Base-by-base conservation (phyloP, 2,797 vertebrate genomes). In the Pipistrellus pygmaeus region DNA sequence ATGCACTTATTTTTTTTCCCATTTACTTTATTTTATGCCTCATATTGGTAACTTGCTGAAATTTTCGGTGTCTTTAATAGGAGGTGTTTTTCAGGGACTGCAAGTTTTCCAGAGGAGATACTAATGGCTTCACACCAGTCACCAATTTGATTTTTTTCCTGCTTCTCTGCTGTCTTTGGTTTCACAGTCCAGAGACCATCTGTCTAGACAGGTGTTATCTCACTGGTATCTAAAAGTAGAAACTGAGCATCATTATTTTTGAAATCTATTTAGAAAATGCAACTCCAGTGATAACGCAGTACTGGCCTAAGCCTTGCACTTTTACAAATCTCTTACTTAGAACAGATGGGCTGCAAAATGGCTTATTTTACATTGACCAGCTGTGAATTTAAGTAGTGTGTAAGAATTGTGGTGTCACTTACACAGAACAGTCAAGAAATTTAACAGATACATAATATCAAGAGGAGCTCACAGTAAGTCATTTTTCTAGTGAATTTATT, bases 261-360 rank as follows among this genome's bases (percentile, higher is more conserved):
- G 95, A 97, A 93, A 98, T 97, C 88, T 98, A 92, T 98, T 98
- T 98, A 97, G 96, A 95, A 97, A 95, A 93, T 96, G 94, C 93
- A 95, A 90, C 95, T 96, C 93, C 85, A 97, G 95, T 96, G 93
- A 96, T 98, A 97, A 97, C 75, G 75, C 76, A 96, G 30, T 10
- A 18, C 96, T 97, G 90, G 95, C 96, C 92, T 96, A 97, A 98
- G 96, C 76, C 96, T 94, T 97, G 97, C 96, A 96, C 62, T 96
- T 90, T 97, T 98, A 98, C 95, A 98, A 85, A 97, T 97, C 86
- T 96, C 95, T 97, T 90, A 18, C 69, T 96, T 86, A 71, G 85
- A 98, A 96, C 98, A 98, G 98, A 98, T 98, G 98, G 98, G 82
- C 96, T 97, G 89, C 96, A 98, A 97, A 98, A 97, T 96, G 97